Evolutionary conservation across 2,888 invertebrate genomes (phyloP), one percentile per base, ranked within the genome.

Genomic region (Chesias legatella): DNA sequence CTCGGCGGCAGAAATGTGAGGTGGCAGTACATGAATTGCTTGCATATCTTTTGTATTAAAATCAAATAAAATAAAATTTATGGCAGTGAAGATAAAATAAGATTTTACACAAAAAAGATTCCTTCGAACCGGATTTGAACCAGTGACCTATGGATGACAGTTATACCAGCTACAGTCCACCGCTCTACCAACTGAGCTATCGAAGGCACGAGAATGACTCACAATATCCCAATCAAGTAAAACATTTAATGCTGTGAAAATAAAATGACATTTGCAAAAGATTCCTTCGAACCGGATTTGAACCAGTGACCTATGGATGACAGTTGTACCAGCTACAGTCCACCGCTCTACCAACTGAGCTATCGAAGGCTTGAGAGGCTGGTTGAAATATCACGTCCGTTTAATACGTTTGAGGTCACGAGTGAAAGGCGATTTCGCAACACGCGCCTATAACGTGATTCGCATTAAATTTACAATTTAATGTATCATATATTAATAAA

Each of bases 121-220:
- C 89, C 89, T 89, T 89, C 89, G 89, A 89, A 86, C 89, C 89
- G 89, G 89, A 89, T 89, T 90, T 89, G 90, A 90, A 90, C 90
- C 90, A 90, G 90, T 86, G 90, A 90, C 90, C 90, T 90, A 90
- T 90, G 90, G 90, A 89, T 89, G 25, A 50, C 89, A 66, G 52
- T 42, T 34, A 11, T 17, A 22, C 13, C 46, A 60, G 47, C 88
- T 88, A 89, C 88, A 88, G 88, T 88, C 88, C 88, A 89, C 88
- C 88, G 88, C 88, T 89, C 88, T 88, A 89, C 88, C 88, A 89
- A 88, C 88, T 89, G 88, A 89, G 88, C n/a, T n/a, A n/a, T n/a
- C n/a, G n/a, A n/a, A n/a, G n/a, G n/a, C n/a, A n/a, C n/a, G n/a
- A n/a, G n/a, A n/a, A n/a, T n/a, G n/a, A n/a, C n/a, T n/a, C n/a